Evolutionary conservation across 2,888 invertebrate genomes (phyloP).

Genomic region (Notodonta ziczac): DNA sequence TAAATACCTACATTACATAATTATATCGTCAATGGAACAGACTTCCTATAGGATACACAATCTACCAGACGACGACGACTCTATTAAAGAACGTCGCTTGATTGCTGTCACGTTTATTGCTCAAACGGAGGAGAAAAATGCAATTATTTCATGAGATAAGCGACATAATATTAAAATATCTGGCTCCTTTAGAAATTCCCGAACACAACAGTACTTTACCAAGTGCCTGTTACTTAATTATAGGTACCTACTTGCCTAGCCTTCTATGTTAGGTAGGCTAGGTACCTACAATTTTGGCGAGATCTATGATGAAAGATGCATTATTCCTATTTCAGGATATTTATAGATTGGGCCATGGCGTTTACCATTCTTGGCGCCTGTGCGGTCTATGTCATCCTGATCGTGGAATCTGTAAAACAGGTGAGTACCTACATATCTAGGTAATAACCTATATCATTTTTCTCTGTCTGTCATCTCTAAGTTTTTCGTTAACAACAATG

Average conservation of each 20-base stretch:
- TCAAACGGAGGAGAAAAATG: neutral
- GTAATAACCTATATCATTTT: neutral
- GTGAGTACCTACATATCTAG: constrained; percentile 53
- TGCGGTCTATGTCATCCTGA: constrained; percentile 91
- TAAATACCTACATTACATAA: neutral
- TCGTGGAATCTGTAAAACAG: constrained; percentile 88
- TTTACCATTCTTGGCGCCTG: constrained; percentile 90
- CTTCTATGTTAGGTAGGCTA: too few relatives aligned
- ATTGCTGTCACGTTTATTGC: constrained; percentile 7
- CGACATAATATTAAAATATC: too few relatives aligned
- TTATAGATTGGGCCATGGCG: constrained; percentile 89
- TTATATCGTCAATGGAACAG: neutral
- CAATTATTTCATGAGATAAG: neutral
- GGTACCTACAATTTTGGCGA: neutral
- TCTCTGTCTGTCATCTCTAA: neutral
- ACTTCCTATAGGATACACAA: neutral
- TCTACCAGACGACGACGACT: neutral
- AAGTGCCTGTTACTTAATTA: too few relatives aligned
- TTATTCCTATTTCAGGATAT: constrained; percentile 82
- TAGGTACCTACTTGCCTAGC: too few relatives aligned
- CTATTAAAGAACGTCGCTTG: constrained; percentile 4
- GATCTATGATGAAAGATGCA: constrained; percentile 10
- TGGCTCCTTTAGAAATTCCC: too few relatives aligned
- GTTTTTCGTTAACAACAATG: too few relatives aligned
- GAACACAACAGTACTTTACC: too few relatives aligned